These are phyloP conservation scores for Acleris holmiana DNA, from an alignment of 2,888 invertebrate species.

Conservation along the genomic window DNA sequence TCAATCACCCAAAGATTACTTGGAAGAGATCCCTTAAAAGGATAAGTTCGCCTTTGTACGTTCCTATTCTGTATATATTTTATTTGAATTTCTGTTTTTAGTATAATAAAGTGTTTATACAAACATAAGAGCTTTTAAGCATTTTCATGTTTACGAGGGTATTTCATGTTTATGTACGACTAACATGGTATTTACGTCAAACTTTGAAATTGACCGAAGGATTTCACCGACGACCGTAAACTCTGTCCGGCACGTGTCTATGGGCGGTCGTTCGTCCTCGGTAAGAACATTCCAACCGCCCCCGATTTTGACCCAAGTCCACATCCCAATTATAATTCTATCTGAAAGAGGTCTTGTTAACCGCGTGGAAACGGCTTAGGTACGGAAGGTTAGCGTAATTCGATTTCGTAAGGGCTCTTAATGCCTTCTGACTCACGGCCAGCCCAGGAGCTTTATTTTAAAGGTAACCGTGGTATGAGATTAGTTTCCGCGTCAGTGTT, in stretches of 20 bases:
- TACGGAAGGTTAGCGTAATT: slow-evolving; percentile 34
- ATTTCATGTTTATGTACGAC: too few relatives aligned
- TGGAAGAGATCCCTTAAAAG: too few relatives aligned
- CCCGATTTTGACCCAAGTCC: slow-evolving; percentile 31
- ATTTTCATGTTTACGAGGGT: too few relatives aligned
- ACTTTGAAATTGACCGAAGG: too few relatives aligned
- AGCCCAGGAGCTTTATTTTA: slow-evolving; percentile 15
- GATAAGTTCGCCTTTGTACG: too few relatives aligned
- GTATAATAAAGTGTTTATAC: too few relatives aligned
- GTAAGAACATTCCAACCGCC: neutral
- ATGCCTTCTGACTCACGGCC: slow-evolving; percentile 19
- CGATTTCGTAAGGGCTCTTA: slow-evolving; percentile 32
- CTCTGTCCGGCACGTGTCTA: neutral
- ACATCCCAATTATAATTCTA: slow-evolving; percentile 36
- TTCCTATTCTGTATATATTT: too few relatives aligned
- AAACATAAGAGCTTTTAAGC: too few relatives aligned
- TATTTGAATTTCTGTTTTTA: too few relatives aligned
- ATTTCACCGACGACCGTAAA: neutral
- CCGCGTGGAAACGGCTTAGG: slow-evolving; percentile 27
- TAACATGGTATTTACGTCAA: too few relatives aligned
- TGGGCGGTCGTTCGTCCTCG: neutral
- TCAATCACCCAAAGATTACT: too few relatives aligned
- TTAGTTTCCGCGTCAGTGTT: too few relatives aligned
- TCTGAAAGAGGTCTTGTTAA: slow-evolving; percentile 34
- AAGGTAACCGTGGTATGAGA: slow-evolving; percentile 8